These are phyloP conservation scores for Crioceris asparagi DNA, from an alignment of 2,888 invertebrate species.

Conservation along the genomic window DNA sequence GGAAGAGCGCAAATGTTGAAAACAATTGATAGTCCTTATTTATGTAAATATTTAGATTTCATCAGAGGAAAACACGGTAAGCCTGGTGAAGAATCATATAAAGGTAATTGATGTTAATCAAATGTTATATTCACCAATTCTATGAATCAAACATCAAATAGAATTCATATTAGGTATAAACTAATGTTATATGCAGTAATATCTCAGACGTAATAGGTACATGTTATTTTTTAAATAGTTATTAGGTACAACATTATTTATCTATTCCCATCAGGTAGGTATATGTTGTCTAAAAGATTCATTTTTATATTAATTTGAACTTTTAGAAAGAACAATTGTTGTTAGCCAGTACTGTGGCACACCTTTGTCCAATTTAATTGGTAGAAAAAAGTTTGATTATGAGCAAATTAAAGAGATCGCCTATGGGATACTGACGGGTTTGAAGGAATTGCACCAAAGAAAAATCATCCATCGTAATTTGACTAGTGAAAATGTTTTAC, in stretches of 20 bases:
- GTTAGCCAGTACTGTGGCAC: conserved; percentile 70
- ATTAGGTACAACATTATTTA: too few species aligned
- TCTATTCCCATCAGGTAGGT: too few species aligned
- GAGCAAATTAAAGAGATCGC: conserved; percentile 54
- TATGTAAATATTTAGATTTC: conserved; percentile 86
- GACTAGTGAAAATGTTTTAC: conserved; percentile 69
- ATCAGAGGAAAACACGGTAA: conserved; percentile 89
- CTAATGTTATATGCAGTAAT: too few species aligned
- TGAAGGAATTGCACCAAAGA: conserved; percentile 60
- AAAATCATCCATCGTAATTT: conserved; percentile 72
- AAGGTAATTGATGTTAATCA: background rate
- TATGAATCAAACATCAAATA: background rate
- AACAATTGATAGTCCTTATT: conserved; percentile 64
- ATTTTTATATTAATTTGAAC: conserved; percentile 3
- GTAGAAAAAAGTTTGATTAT: conserved; percentile 39
- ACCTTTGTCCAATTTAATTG: conserved; percentile 44
- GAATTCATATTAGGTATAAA: conserved; percentile 1
- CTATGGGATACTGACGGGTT: conserved; percentile 60
- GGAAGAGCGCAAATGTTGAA: conserved; percentile 79
- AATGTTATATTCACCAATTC: background rate
- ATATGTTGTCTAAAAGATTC: too few species aligned
- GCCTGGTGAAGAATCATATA: conserved; percentile 6
- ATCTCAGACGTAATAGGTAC: too few species aligned
- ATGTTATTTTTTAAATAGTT: too few species aligned
- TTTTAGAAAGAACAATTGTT: conserved; percentile 67